Base-by-base conservation (phyloP, 2,888 invertebrate species). In the Eupeodes latifasciatus region DNA sequence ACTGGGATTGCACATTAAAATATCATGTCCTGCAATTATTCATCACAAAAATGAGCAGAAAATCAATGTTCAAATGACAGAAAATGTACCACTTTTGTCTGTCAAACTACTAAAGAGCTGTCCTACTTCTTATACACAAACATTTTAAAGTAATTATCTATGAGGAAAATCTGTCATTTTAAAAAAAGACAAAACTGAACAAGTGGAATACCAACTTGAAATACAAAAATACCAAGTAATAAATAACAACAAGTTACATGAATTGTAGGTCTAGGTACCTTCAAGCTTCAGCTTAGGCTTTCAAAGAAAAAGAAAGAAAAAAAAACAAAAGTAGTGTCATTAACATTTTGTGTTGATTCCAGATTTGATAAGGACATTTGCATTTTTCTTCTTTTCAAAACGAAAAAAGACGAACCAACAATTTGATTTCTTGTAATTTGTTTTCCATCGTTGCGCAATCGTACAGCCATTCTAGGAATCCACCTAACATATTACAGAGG, bases 361-460 rank as follows among this genome's bases (percentile, higher is more conserved):
- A 34, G 14, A 59, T 59, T 59, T 34, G 59, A 59, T 59, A 36
- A 59, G 34, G 59, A 59, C 36, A 36, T 59, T 34, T 59, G 34
- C 59, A 59, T 59, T 36, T 59, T 5, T 12, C 57, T 59, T 14
- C 57, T 34, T 14, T 59, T 59, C 14, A 34, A 6, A 10, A 47
- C 12, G 4, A 10, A 9, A 47, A 47, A 36, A 53, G 19, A n/a
- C 51, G n/a, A 11, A 36, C 0, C 2, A 53, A 49, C 27, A 27
- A 2, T 27, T 27, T 2, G 49, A 19, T 4, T 34, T 66, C 7
- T 66, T 47, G 7, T 0, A 27, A 27, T 51, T 51, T 36, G 14
- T 34, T 49, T 34, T n/a, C 47, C 44, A 27, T 27, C 27, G 9
- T 82, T 85, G 85, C 78, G 78, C 82, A 85, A 85, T 64, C 36